Conservation (phyloP, 2,888 invertebrate species). For the Callyntrura guangdongensis region DNA sequence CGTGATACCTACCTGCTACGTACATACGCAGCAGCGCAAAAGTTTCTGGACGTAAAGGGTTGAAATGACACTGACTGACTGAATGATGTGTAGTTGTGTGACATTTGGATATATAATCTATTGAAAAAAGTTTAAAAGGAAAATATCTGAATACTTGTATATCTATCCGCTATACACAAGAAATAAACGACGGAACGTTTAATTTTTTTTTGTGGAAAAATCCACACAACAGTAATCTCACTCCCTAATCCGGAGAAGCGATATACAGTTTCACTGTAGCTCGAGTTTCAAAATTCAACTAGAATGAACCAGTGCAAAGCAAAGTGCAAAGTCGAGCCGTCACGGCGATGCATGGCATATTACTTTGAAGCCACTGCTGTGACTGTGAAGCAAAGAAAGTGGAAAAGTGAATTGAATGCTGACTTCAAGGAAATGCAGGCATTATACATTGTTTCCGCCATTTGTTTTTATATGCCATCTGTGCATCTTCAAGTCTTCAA, state of each 20-base stretch:
- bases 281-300: background rate
- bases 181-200: background rate
- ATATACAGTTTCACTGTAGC: background rate
- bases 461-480: background rate
- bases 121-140: background rate
- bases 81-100: constrained; percentile 45
- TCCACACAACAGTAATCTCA: background rate
- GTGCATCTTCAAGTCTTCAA: too few relatives aligned
- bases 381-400: background rate
- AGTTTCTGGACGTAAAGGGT: background rate
- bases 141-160: background rate
- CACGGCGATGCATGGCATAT: background rate
- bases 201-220: background rate
- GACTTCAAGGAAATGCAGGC: background rate
- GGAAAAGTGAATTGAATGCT: background rate
- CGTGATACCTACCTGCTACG: constrained; percentile 8
- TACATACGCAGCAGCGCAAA: background rate
- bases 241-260: constrained; percentile 51
- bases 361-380: too few relatives aligned
- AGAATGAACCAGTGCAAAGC: constrained; percentile 29
- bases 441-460: background rate
- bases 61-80: constrained; percentile 20
- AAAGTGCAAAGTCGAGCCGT: background rate
- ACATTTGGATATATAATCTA: constrained; percentile 41
- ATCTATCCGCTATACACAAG: background rate